A percentile compares a stretch with the other conserved stretches of the same genome.
phyloP scores from a whole-genome alignment of 1,140 invertebrate species.

The Lucilia sericata region DNA sequence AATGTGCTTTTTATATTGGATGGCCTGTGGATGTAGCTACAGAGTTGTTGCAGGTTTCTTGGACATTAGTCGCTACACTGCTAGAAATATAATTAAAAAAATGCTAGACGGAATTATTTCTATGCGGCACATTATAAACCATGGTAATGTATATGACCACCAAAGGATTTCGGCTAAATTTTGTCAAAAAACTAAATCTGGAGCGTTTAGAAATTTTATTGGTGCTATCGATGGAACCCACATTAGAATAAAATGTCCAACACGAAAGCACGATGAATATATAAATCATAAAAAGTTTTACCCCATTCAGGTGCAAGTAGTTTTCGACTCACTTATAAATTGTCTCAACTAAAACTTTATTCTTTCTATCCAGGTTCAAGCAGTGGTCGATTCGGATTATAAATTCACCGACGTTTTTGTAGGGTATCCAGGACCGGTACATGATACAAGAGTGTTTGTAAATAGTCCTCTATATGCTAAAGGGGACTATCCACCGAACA shows the following conservation, averaged over 20 bases:
- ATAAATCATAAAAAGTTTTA: constrained; percentile 39
- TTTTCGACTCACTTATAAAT: neutral
- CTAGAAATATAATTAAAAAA: neutral
- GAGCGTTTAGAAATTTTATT: constrained; percentile 22
- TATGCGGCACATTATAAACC: neutral
- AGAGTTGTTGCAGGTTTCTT: neutral
- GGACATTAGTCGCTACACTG: neutral
- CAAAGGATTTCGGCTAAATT: neutral
- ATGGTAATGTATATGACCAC: neutral
- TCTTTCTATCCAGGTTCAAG: neutral
- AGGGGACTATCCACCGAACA: neutral
- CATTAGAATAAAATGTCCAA: constrained; percentile 41
- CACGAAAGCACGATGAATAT: constrained; percentile 34
- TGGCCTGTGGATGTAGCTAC: constrained; percentile 24
- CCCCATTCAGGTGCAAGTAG: constrained; percentile 17
- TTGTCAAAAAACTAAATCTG: constrained; percentile 3
- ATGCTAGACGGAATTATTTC: neutral
- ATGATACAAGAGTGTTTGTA: constrained; percentile 23
- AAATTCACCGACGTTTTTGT: constrained; percentile 34
- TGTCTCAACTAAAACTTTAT: neutral
- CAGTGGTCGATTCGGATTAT: neutral
- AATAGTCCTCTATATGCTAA: constrained; percentile 31
- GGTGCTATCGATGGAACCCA: constrained; percentile 32
- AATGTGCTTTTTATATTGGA: neutral
- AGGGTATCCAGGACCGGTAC: constrained; percentile 18